Evolutionary conservation across 2,797 vertebrate species (phyloP), one percentile per base, ranked within the genome.

Genomic region (Heteromormyrus szaboi): DNA sequence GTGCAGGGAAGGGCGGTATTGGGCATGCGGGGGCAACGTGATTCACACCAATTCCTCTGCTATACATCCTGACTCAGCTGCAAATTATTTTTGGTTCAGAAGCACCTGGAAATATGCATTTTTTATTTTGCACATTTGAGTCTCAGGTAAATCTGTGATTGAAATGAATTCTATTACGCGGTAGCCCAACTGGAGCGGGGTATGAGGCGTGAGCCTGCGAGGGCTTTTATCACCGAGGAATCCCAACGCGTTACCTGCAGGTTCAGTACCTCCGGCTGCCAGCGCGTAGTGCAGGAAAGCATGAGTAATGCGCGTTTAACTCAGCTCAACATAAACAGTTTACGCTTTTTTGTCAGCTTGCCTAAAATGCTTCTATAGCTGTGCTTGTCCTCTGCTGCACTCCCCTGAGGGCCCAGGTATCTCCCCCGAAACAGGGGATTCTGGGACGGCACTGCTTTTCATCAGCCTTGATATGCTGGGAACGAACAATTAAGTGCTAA

Each of bases 311-410:
- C n/a, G 8, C 48, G 9, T 85, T 51, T 85, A 85, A 85, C 83
- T 50, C 46, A 22, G n/a, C 48, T 85, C n/a, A 29, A 50, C 83
- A 51, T 85, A 85, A 85, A 29, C 44, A 85, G 83, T 85, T 85
- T 85, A 51, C n/a, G 76, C n/a, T 85, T 50, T 25, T 85, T 85
- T 46, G 22, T 86, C 85, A 59, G 85, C 85, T 86, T 4, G 50
- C 85, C 19, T 56, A 37, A 54, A 37, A 54, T 29, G 29, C 50
- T 56, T 54, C 51, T 19, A 14, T 86, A 56, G 9, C 29, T n/a
- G 4, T 8, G 50, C 25, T 37, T 56, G n/a, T n/a, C n/a, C n/a
- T 86, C 85, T 86, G 4, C 51, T 54, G 17, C 7, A 3, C 17
- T 54, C 29, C 51, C 51, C 9, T 17, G 29, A 37, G 11, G 14